phyloP scores from a whole-genome alignment of 2,113 vertebrate genomes.

The Scopus umbretta region DNA sequence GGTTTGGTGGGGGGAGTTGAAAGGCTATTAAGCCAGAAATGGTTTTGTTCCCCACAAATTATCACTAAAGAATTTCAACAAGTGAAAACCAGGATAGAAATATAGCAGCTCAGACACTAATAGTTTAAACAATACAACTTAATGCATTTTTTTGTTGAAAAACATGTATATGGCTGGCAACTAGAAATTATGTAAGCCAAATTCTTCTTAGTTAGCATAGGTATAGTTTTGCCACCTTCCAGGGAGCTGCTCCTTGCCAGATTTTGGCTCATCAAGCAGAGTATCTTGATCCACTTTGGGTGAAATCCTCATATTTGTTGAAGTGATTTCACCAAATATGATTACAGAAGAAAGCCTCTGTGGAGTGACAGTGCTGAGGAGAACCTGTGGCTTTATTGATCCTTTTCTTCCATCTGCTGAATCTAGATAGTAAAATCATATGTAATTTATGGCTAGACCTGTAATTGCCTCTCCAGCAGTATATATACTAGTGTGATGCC shows the following conservation, averaged over 20 bases:
- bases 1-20: not conserved
- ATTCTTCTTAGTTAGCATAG: not conserved
- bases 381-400: not conserved
- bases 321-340: not conserved
- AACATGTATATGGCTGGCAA: not conserved
- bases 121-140: not conserved
- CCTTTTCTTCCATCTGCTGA: not conserved
- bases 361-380: not conserved
- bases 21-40: not conserved
- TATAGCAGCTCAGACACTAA: not conserved
- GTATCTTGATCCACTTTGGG: not conserved
- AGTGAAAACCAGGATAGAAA: not conserved
- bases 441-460: not conserved
- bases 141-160: not conserved
- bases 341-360: not conserved
- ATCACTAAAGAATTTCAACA: not conserved
- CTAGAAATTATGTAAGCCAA: not conserved
- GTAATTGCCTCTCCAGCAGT: not conserved
- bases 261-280: not conserved
- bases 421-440: not conserved
- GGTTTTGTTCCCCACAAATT: not conserved
- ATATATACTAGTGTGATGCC: not conserved
- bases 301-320: not conserved
- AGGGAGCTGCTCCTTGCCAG: not conserved
- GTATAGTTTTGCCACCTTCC: not conserved